phyloP scores from a whole-genome alignment of 2,113 vertebrate species.

The Capra hircus region DNA sequence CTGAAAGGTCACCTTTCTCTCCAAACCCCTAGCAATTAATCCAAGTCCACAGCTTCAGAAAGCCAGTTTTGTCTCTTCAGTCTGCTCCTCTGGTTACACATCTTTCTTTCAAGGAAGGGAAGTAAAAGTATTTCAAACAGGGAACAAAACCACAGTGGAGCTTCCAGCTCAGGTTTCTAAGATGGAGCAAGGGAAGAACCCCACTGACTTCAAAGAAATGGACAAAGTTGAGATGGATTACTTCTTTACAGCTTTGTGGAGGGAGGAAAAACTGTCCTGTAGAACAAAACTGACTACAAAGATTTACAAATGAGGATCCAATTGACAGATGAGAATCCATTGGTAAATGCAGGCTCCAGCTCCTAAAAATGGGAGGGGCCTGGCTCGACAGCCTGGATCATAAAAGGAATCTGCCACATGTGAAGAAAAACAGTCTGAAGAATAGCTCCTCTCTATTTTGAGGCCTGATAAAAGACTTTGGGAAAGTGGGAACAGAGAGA shows the following conservation, averaged over 20 bases:
- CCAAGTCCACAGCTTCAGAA: conserved; percentile 70
- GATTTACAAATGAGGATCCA: conserved; percentile 53
- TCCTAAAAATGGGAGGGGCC: conserved; percentile 54
- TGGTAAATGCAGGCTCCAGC: conserved; percentile 35
- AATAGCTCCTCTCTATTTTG: conserved; percentile 44
- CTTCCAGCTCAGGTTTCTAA: conserved; percentile 45
- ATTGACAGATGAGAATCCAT: conserved; percentile 40
- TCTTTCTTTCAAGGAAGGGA: conserved; percentile 60
- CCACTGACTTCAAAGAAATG: conserved; percentile 21
- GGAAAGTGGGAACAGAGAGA: neutral
- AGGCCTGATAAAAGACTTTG: conserved; percentile 43
- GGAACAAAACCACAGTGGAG: conserved; percentile 45
- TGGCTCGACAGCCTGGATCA: neutral
- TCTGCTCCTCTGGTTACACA: conserved; percentile 56
- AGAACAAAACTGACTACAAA: conserved; percentile 49
- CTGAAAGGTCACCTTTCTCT: conserved; percentile 33
- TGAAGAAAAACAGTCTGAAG: conserved; percentile 61
- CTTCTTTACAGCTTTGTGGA: conserved; percentile 39
- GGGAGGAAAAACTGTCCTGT: neutral
- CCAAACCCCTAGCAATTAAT: conserved; percentile 51
- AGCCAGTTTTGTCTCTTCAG: conserved; percentile 52
- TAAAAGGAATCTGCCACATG: neutral
- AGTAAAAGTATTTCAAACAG: conserved; percentile 44
- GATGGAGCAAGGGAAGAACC: conserved; percentile 20
- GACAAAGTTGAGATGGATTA: neutral